Conservation (phyloP, 2,113 vertebrate genomes). For the Cyprinodon variegatus region DNA sequence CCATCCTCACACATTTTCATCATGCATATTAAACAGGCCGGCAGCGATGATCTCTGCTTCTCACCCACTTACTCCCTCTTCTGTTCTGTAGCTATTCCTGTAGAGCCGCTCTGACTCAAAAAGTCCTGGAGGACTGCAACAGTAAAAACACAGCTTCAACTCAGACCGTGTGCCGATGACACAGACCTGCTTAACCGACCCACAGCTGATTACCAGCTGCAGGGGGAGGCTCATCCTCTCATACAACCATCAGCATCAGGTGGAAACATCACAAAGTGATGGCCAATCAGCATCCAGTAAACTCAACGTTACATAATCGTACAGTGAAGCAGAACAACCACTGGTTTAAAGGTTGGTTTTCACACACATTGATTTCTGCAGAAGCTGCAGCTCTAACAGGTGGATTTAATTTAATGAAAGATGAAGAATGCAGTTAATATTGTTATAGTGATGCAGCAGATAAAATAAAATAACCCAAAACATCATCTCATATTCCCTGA, state of each 20-base stretch:
- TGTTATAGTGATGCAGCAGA: too few relatives aligned
- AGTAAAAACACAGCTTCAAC: constrained; percentile 18
- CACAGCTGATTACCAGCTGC: not conserved
- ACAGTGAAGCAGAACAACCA: not conserved
- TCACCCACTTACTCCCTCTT: constrained; percentile 74
- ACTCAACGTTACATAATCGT: not conserved
- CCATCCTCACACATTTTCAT: constrained; percentile 54
- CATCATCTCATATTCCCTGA: too few relatives aligned
- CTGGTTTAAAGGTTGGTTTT: not conserved
- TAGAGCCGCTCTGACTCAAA: constrained; percentile 63
- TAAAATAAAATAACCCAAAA: too few relatives aligned
- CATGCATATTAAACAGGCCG: constrained; percentile 65
- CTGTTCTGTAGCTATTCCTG: constrained; percentile 70
- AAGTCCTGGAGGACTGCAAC: constrained; percentile 32
- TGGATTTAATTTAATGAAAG: too few relatives aligned
- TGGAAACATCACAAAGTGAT: constrained; percentile 18
- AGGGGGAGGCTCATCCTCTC: constrained; percentile 10
- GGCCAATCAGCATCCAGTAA: constrained; percentile 15
- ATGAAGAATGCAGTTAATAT: too few relatives aligned
- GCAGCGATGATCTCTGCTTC: constrained; percentile 60
- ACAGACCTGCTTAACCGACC: not conserved
- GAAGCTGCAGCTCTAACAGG: too few relatives aligned
- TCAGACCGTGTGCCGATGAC: constrained; percentile 9
- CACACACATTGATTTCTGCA: too few relatives aligned
- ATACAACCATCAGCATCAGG: constrained; percentile 18